Base-by-base conservation (phyloP, 2,113 vertebrate species). In the Lagopus muta region DNA sequence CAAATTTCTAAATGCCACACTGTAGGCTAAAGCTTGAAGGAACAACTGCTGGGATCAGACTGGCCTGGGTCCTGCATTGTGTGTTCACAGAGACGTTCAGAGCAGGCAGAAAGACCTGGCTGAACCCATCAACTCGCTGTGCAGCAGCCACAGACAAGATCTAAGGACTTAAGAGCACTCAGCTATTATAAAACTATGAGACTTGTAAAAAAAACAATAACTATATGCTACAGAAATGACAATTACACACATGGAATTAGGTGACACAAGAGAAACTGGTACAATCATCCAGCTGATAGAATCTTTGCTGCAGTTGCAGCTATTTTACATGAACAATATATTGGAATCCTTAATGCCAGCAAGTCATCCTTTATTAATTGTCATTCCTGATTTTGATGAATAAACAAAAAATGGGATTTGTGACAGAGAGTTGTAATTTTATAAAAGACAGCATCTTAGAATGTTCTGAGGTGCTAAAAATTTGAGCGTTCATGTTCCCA, bases 11-110 rank as follows among this genome's bases (percentile, higher is more conserved):
- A 8, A 1, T 3, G 16, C 4, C 38, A 60, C 10, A 47, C 55
- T 2, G 1, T 6, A 74, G 60, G 28, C 34, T 2, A 2, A 86
- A 25, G 73, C 28, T 57, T 52, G 65, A 62, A 72, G 71, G 42
- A 87, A 15, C 55, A 86, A 27, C 67, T 36, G 18, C 38, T 54
- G 72, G 34, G 40, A 45, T 72, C 58, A 32, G 32, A 28, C 34
- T 54, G 42, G 16, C 57, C 40, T 0, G 0, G 40, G 18, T 5
- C 34, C 58, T 36, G 14, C 24, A 1, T 38, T 52, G n/a, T 66
- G 58, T 8, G 16, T 72, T 27, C 13, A 15, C 40, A 57, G 58
- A 16, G 36, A 50, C 76, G 54, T 38, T 47, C 74, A 43, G 30
- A 6, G 30, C 48, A 65, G 25, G 34, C 66, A 82, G 17, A 30